These are phyloP conservation scores for Bufo bufo DNA, from an alignment of 2,113 vertebrate species.

Conservation along the genomic window DNA sequence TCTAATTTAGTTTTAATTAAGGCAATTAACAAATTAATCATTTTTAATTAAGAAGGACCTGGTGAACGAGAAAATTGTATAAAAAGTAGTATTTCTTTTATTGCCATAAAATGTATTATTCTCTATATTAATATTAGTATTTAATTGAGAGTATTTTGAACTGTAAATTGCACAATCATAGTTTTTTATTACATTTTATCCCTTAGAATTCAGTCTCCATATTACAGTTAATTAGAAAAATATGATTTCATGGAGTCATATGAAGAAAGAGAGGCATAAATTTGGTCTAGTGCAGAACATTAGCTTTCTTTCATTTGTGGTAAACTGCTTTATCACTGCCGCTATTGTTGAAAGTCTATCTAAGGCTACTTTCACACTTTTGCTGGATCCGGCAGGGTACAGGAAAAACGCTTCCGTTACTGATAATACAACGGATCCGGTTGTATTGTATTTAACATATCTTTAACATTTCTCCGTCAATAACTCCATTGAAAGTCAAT, in stretches of 20 bases:
- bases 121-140: not conserved
- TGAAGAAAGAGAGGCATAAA: not conserved
- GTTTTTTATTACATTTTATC: not conserved
- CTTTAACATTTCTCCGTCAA: too few relatives aligned
- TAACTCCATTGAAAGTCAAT: too few relatives aligned
- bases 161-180: not conserved
- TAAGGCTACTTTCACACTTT: not conserved
- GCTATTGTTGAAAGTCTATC: not conserved
- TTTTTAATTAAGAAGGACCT: slow-evolving; percentile 7
- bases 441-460: too few relatives aligned
- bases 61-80: not conserved
- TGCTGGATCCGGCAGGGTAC: too few relatives aligned
- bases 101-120: not conserved
- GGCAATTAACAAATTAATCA: not conserved
- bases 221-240: not conserved
- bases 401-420: too few relatives aligned
- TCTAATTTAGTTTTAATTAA: slow-evolving; percentile 1
- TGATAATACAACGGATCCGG: too few relatives aligned
- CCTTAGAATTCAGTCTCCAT: not conserved
- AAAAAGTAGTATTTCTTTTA: not conserved
- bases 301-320: not conserved
- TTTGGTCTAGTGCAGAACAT: not conserved
- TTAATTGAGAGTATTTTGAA: not conserved
- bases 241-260: not conserved
- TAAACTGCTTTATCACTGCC: not conserved